These are phyloP conservation scores for Anhinga anhinga DNA, from an alignment of 2,113 vertebrate species.

Conservation along the genomic window DNA sequence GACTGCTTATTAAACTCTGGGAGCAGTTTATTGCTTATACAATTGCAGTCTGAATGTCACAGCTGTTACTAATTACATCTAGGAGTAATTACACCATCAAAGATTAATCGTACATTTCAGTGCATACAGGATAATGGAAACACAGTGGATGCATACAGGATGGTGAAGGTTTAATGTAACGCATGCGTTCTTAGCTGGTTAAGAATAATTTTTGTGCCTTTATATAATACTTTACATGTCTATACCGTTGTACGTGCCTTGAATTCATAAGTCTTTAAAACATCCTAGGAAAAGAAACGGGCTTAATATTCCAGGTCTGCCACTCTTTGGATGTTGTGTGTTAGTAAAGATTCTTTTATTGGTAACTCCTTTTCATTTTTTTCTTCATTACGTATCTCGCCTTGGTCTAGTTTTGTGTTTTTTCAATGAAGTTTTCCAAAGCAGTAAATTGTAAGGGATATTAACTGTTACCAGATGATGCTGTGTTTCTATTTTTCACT, in stretches of 20 bases:
- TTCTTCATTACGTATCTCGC: background rate
- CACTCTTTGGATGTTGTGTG: background rate
- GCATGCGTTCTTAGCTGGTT: background rate
- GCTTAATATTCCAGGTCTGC: background rate
- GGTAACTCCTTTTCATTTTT: background rate
- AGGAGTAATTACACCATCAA: background rate
- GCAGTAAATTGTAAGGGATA: background rate
- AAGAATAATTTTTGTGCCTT: background rate
- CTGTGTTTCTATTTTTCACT: background rate
- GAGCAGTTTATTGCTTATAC: background rate
- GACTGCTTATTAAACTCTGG: background rate
- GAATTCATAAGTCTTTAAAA: background rate
- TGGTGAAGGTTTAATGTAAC: background rate
- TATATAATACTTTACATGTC: background rate
- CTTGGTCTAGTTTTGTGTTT: background rate
- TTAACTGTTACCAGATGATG: background rate
- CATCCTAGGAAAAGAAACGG: background rate
- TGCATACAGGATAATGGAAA: background rate
- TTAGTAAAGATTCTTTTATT: background rate
- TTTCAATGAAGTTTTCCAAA: background rate
- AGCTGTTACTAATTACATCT: constrained; percentile 20
- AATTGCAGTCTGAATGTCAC: background rate
- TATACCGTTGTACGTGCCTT: background rate
- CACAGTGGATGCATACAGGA: background rate
- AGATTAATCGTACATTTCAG: background rate